These are phyloP conservation scores for Zaprionus gabonicus DNA, from an alignment of 1,140 invertebrate genomes.

Conservation along the genomic window DNA sequence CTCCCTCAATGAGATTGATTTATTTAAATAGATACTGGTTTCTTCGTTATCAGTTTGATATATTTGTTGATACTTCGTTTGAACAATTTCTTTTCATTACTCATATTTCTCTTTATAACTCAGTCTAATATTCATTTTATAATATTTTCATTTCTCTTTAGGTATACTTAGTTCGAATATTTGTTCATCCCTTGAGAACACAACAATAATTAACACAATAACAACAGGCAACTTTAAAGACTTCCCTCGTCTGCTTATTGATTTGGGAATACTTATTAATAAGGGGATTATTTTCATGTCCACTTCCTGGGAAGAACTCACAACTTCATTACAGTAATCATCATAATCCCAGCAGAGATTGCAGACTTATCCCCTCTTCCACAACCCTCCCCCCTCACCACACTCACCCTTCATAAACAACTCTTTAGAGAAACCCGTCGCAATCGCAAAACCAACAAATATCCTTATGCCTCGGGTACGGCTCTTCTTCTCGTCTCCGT, in stretches of 20 bases:
- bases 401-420: constrained; percentile 30
- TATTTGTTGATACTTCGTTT: too few relatives aligned
- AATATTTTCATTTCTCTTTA: too few relatives aligned
- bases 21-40: too few relatives aligned
- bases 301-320: constrained; percentile 21
- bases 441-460: constrained; percentile 19
- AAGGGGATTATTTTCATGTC: constrained; percentile 18
- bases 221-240: not conserved
- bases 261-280: constrained; percentile 17
- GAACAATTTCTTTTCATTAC: too few relatives aligned
- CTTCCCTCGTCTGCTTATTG: not conserved
- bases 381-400: not conserved
- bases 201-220: not conserved
- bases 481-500: constrained; percentile 23
- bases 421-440: constrained; percentile 42
- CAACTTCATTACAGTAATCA: constrained; percentile 71
- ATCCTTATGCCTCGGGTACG: constrained; percentile 19
- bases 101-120: too few relatives aligned
- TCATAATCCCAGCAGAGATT: constrained; percentile 57
- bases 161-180: not conserved
- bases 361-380: constrained; percentile 5
- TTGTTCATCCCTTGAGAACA: not conserved
- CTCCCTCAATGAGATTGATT: too few relatives aligned
- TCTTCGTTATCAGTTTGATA: too few relatives aligned
- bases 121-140: too few relatives aligned